Conservation (phyloP, 2,888 invertebrate species). For the Argynnis bischoffii region DNA sequence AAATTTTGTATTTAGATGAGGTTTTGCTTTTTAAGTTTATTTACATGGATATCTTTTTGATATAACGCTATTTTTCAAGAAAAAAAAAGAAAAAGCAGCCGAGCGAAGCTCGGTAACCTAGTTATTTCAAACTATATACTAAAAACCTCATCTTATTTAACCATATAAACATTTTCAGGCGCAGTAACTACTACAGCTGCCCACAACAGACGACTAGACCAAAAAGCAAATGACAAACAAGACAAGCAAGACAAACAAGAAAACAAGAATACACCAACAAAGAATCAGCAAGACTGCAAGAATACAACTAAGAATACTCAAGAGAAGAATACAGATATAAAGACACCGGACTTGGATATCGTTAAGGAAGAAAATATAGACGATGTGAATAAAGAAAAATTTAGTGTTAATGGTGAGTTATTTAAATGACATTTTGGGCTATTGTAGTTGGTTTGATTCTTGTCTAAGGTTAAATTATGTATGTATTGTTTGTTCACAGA, state of each 20-base stretch:
- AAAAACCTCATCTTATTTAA: no score
- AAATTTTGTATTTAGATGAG: no score
- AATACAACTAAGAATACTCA: conserved; percentile 35
- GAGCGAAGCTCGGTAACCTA: no score
- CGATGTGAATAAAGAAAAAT: conserved; percentile 50
- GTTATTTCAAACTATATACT: no score
- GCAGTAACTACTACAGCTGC: conserved; percentile 58
- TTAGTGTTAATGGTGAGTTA: conserved; percentile 63
- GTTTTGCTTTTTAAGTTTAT: no score
- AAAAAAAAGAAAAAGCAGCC: not conserved
- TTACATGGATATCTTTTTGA: no score
- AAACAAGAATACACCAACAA: conserved; percentile 22
- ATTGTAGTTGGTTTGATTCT: no score
- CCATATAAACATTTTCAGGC: conserved; percentile 39
- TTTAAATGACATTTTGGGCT: not conserved
- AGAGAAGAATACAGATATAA: conserved; percentile 38
- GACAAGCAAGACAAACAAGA: conserved; percentile 8
- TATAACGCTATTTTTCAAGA: no score
- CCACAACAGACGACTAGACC: conserved; percentile 40
- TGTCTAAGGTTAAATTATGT: no score
- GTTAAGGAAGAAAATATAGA: conserved; percentile 43
- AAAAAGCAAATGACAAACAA: conserved; percentile 15
- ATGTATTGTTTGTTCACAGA: no score
- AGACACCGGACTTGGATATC: conserved; percentile 39
- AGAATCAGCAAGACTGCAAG: conserved; percentile 39